Evolutionary conservation across 2,113 vertebrate species (phyloP), one percentile per base, ranked within the genome.

Genomic region (Callipepla squamata): DNA sequence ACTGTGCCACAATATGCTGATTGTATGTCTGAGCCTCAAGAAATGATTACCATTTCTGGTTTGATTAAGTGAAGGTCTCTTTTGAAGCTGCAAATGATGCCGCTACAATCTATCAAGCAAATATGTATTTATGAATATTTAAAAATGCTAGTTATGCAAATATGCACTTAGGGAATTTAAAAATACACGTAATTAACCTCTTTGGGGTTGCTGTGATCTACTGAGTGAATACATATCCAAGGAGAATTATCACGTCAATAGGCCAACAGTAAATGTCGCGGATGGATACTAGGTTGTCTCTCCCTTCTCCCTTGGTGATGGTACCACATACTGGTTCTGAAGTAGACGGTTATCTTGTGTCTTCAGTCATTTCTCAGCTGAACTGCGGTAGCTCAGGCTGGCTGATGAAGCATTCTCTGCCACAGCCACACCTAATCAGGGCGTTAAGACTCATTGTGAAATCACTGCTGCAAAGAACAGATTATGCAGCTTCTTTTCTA

Each of bases 121-220:
- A 96, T 96, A 95, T 91, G 94, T 96, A 90, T 90, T 95, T 96
- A 96, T 96, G 95, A 96, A 96, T 96, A 96, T 96, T 96, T 96
- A 20, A 93, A 95, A 86, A 95, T 92, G 91, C 92, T 96, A 95
- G 93, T 96, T 96, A 95, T 96, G 96, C 87, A 96, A 96, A 96
- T 96, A 90, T 88, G 87, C 82, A 93, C 92, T 93, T 95, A 65
- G 96, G 91, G 96, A 95, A 96, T 95, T 95, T 96, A 90, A 96
- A 96, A 96, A 96, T 93, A 95, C 88, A 93, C 3, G 18, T 90
- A 96, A 96, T 94, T 96, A 96, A 95, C 93, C 90, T 95, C 91
- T 87, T 93, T 75, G 90, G 93, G 85, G 85, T 96, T 95, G 90
- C 93, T 96, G 80, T 86, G 92, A 96, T 96, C 90, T 94, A 87